phyloP scores from a whole-genome alignment of 2,888 invertebrate genomes.

The Ochlodes sylvanus region DNA sequence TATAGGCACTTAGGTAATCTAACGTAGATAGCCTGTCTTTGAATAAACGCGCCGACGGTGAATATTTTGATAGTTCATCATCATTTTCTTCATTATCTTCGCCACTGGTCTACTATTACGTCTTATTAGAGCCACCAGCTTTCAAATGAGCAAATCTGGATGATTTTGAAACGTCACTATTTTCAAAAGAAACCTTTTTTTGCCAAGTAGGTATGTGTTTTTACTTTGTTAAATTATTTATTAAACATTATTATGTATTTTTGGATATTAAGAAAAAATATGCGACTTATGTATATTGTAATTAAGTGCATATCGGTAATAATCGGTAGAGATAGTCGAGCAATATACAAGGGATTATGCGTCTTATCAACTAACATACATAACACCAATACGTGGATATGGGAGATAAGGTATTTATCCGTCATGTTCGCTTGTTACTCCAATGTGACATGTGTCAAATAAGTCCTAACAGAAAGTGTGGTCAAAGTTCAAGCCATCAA shows the following conservation, averaged over 20 bases:
- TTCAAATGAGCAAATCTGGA: too few species aligned
- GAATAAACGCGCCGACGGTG: conserved; percentile 25
- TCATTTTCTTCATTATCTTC: background rate
- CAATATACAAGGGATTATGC: conserved; percentile 73
- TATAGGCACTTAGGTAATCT: conserved; percentile 50
- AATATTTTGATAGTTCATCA: background rate
- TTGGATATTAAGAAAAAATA: conserved; percentile 11
- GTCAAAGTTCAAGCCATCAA: background rate
- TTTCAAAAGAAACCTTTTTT: too few species aligned
- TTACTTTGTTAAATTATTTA: too few species aligned
- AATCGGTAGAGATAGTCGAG: conserved; percentile 52
- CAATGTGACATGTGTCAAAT: conserved; percentile 19
- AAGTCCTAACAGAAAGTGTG: background rate
- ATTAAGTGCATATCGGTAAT: conserved; percentile 35
- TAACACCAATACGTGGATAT: conserved; percentile 28
- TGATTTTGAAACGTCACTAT: too few species aligned
- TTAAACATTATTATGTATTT: conserved; percentile 10
- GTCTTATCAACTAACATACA: conserved; percentile 54
- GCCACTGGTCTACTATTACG: too few species aligned
- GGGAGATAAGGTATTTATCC: conserved; percentile 35
- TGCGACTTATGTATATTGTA: conserved; percentile 13
- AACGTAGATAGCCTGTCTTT: conserved; percentile 35
- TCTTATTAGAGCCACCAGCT: too few species aligned
- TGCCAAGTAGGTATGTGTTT: too few species aligned
- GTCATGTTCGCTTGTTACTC: background rate